Base-by-base conservation (phyloP, 2,888 invertebrate species). In the Cloeon dipterum region DNA sequence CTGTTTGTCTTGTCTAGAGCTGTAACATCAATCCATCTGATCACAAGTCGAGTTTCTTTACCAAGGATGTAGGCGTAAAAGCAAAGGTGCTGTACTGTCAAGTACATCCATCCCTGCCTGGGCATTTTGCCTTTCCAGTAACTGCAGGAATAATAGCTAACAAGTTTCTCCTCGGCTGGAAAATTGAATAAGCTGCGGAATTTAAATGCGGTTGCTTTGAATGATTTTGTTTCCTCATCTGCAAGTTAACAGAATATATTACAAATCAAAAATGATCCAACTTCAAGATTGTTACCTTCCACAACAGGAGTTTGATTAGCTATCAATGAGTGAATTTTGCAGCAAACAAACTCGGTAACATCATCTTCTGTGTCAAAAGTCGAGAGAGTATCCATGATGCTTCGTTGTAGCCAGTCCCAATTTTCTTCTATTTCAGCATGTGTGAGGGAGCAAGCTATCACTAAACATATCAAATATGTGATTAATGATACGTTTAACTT, bases 41-140 rank as follows among this genome's bases (percentile, higher is more conserved):
- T 70, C 45, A 81, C 74, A 34, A 91, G 65, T 49, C 79, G 81
- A 4, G 83, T 85, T 55, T 93, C 88, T 40, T 70, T 74, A 7
- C 93, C 89, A 57, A 96, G 68, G 50, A 96, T 75, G 52, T 83
- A 89, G 1, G 94, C 85, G 56, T 94, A 82, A 59, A 96, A 98
- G 53, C 91, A 91, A 54, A 94, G 68, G 55, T 89, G 86, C 54
- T 91, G 88, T 23, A 96, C 76, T 16, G 93, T 91, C n/a, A 96
- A 66, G 53, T 94, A 98, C 53, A 96, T 65, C 76, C 89, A 88
- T 21, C 96, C 96, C 61, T 94, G 94, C n/a, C 85, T 64, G 0
- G 93, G 94, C 46, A 96, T 65, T 54, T 75, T 75, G 23, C 83
- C 78, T 57, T 88, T 89, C 75, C 88, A 83, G 52, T 85, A 91